These are phyloP conservation scores for Opisthocomus hoazin DNA, from an alignment of 2,113 vertebrate genomes.

Conservation along the genomic window DNA sequence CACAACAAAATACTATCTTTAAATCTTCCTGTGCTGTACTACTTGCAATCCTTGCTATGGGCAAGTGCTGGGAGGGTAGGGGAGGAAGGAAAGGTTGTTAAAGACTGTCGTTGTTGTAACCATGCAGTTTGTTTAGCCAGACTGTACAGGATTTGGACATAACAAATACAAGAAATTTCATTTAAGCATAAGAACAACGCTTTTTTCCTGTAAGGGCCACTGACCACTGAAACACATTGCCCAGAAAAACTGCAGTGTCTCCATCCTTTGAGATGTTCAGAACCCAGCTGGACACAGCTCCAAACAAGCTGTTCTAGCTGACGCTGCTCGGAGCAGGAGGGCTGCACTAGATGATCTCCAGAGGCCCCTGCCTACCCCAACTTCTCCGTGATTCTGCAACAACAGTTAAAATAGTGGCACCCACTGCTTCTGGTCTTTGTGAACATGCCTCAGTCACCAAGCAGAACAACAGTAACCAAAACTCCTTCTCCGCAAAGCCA, in stretches of 20 bases:
- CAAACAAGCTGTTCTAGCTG: not conserved
- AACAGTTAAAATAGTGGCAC: not conserved
- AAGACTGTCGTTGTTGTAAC: not conserved
- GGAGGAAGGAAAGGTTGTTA: not conserved
- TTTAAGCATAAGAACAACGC: not conserved
- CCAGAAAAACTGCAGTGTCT: not conserved
- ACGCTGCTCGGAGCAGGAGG: not conserved
- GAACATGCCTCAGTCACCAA: fast-evolving
- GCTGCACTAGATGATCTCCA: not conserved
- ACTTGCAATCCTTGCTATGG: not conserved
- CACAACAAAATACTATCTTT: not conserved
- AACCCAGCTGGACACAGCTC: not conserved
- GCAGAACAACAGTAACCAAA: not conserved
- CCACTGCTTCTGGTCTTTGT: not conserved
- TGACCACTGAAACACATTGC: not conserved
- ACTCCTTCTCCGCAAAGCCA: not conserved
- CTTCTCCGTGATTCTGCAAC: not conserved
- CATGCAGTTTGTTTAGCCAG: not conserved
- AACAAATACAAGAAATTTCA: not conserved
- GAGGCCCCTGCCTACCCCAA: not conserved
- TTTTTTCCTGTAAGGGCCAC: not conserved
- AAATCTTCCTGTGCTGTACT: not conserved
- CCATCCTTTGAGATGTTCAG: not conserved
- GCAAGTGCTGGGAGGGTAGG: fast-evolving
- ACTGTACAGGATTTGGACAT: not conserved